A percentile compares a stretch with the other conserved stretches of the same genome.
Evolutionary conservation across 37 sponge, comb jelly and placozoan genomes (phyloP).

Genomic region (Haliclona indistincta): DNA sequence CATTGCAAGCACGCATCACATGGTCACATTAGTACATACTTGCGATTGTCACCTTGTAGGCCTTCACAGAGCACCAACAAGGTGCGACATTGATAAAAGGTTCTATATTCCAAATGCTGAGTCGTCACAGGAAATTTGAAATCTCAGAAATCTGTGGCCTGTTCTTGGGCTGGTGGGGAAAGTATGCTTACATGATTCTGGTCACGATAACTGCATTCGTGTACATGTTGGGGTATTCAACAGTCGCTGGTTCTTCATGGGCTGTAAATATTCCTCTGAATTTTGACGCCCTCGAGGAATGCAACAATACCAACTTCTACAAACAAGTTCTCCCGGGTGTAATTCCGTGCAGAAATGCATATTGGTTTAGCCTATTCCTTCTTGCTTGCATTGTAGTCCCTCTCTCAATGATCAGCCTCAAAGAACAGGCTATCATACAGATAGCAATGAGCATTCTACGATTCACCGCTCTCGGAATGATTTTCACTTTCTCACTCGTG

Average conservation of each 20-base stretch:
- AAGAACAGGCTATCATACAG: conserved; percentile 88
- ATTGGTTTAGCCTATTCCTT: conserved; percentile 74
- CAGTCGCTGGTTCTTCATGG: conserved; percentile 91
- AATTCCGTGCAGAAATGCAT: conserved; percentile 48
- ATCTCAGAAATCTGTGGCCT: conserved; percentile 67
- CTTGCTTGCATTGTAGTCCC: conserved; percentile 69
- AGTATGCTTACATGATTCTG: conserved; percentile 62
- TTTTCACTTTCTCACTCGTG: conserved; percentile 56
- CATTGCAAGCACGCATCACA: too few species aligned
- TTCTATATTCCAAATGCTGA: too few species aligned
- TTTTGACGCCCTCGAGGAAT: conserved; percentile 38
- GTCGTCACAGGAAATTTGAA: conserved; percentile 83
- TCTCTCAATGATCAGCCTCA: conserved; percentile 71
- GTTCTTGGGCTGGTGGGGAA: conserved; percentile 56
- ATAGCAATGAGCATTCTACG: conserved; percentile 66
- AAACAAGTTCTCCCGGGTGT: conserved; percentile 34
- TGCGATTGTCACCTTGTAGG: too few species aligned
- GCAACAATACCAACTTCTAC: conserved; percentile 61
- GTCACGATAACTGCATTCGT: conserved; percentile 64
- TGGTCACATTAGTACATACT: too few species aligned
- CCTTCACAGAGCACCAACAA: too few species aligned
- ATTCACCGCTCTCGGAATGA: conserved; percentile 64
- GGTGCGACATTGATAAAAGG: too few species aligned
- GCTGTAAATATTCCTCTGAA: conserved; percentile 81
- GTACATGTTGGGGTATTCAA: conserved; percentile 51